These are phyloP conservation scores for Tauraco erythrolophus DNA, from an alignment of 2,113 vertebrate genomes.

Conservation along the genomic window DNA sequence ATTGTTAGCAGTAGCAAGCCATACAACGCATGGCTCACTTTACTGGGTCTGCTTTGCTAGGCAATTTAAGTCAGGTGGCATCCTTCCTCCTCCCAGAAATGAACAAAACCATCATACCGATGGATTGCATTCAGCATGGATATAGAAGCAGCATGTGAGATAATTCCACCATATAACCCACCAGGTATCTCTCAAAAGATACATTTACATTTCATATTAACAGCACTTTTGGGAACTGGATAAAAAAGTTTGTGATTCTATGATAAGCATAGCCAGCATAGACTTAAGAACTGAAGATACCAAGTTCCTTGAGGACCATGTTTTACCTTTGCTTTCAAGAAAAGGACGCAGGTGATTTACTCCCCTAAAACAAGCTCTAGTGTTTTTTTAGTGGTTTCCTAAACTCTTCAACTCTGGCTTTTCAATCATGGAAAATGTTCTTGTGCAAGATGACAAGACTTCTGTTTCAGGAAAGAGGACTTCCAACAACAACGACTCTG, in stretches of 20 bases:
- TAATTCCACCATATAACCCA: not conserved
- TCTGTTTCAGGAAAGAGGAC: not conserved
- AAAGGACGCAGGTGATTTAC: not conserved
- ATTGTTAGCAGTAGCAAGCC: not conserved
- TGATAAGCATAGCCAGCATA: not conserved
- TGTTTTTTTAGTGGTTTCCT: not conserved
- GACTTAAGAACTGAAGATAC: not conserved
- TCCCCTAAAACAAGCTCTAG: not conserved
- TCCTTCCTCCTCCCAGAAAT: not conserved
- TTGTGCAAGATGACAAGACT: not conserved
- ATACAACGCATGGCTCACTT: not conserved
- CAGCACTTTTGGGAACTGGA: not conserved
- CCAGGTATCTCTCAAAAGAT: not conserved
- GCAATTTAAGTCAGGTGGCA: not conserved
- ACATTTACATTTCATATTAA: not conserved
- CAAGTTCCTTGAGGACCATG: not conserved
- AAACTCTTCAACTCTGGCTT: not conserved
- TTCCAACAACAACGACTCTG: not conserved
- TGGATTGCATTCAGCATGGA: not conserved
- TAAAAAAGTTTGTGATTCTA: not conserved
- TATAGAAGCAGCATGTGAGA: accelerated
- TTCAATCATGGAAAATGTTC: not conserved
- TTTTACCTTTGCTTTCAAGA: not conserved
- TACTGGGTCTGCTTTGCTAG: not conserved
- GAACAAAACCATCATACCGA: not conserved